Evolutionary conservation across 2,888 invertebrate genomes (phyloP).

Genomic region (Vesta saturnalis): DNA sequence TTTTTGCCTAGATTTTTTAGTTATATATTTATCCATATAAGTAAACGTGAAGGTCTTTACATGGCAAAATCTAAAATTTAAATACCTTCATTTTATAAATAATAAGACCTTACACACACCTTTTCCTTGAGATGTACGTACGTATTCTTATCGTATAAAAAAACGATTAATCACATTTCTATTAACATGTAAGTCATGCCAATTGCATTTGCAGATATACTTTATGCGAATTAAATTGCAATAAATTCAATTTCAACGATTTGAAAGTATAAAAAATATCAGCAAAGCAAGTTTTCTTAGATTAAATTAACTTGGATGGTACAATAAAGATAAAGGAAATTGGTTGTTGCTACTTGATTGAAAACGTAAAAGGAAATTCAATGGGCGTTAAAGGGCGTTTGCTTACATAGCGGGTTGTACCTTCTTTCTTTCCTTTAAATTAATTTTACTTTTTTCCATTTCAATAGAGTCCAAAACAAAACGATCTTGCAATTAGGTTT

Average conservation of each 20-base stretch:
- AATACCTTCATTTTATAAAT: not conserved
- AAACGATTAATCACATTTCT: constrained; percentile 17
- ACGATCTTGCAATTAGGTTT: too few species aligned
- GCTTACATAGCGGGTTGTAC: constrained; percentile 30
- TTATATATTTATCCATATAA: not conserved
- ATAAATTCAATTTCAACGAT: not conserved
- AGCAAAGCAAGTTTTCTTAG: constrained; percentile 17
- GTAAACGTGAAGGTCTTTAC: not conserved
- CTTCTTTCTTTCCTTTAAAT: constrained; percentile 4
- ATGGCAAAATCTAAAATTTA: not conserved
- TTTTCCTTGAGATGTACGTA: constrained; percentile 20
- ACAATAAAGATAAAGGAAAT: constrained; percentile 28
- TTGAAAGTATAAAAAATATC: constrained; percentile 3
- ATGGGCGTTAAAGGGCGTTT: constrained; percentile 39
- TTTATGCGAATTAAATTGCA: not conserved
- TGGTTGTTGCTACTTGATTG: constrained; percentile 35
- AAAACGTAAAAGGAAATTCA: constrained; percentile 38
- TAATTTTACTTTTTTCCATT: constrained; percentile 8
- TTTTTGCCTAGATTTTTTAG: not conserved
- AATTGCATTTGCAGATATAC: not conserved
- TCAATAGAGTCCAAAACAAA: too few species aligned
- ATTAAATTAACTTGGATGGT: constrained; percentile 23
- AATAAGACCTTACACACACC: constrained; percentile 14
- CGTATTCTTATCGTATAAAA: constrained; percentile 6
- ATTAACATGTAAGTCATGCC: constrained; percentile 28